phyloP scores from a whole-genome alignment of 2,113 vertebrate species.

The Erythrocercus mccallii region DNA sequence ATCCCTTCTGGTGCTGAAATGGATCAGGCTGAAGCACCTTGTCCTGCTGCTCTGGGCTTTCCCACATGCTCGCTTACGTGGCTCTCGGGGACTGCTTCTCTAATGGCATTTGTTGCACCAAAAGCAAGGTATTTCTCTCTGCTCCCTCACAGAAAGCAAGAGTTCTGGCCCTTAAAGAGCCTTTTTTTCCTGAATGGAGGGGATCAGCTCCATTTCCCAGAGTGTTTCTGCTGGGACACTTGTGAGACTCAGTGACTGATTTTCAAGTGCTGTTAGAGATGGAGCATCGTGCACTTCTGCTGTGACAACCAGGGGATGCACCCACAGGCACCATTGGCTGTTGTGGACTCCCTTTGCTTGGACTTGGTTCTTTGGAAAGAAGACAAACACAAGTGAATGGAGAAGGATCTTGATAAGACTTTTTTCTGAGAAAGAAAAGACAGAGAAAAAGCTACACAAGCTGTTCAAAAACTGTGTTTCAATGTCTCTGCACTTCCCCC shows the following conservation, averaged over 20 bases:
- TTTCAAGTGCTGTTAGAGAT: neutral
- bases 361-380: neutral
- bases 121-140: neutral
- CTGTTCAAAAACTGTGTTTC: neutral
- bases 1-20: neutral
- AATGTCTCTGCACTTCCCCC: neutral
- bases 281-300: accelerated
- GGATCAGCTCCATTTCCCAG: neutral
- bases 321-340: accelerated
- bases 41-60: neutral
- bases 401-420: neutral
- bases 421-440: neutral
- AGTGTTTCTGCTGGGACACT: neutral
- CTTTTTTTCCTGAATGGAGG: neutral
- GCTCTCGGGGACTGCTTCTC: neutral
- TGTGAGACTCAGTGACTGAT: neutral
- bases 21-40: neutral
- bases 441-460: neutral
- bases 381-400: neutral
- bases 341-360: neutral
- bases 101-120: neutral
- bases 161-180: neutral
- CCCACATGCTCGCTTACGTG: neutral
- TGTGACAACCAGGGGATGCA: neutral
- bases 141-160: neutral